Conservation (phyloP, 2,113 vertebrate genomes). For the Oryzias woworae region DNA sequence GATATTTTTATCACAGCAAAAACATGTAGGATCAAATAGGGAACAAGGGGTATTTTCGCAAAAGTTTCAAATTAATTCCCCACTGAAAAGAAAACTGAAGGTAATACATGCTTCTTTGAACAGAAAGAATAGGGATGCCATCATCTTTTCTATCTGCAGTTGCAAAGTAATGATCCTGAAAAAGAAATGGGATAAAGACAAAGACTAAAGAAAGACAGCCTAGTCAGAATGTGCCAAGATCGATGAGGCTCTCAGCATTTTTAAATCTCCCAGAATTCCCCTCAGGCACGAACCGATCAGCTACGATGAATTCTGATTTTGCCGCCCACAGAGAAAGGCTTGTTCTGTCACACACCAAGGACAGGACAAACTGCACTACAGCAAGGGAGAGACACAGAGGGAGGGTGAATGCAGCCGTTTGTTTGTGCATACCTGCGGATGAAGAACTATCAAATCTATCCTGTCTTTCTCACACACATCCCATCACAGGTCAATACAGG, state of each 20-base stretch:
- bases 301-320: constrained; percentile 65
- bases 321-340: constrained; percentile 45
- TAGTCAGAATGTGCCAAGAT: constrained; percentile 63
- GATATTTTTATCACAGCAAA: constrained; percentile 18
- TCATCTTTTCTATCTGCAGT: constrained; percentile 63
- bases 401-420: constrained; percentile 2
- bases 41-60: constrained; percentile 31
- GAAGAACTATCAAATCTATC: constrained; percentile 24
- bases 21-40: constrained; percentile 36
- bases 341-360: constrained; percentile 65
- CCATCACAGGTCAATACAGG: constrained; percentile 32
- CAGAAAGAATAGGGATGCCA: constrained; percentile 51
- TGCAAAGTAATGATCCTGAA: constrained; percentile 53
- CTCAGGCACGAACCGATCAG: constrained; percentile 52
- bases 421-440: constrained; percentile 17
- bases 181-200: constrained; percentile 67
- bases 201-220: constrained; percentile 64
- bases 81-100: constrained; percentile 48
- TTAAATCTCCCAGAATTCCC: constrained; percentile 68
- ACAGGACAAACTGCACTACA: constrained; percentile 51
- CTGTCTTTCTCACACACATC: background rate
- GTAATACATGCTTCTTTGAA: constrained; percentile 63
- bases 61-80: constrained; percentile 38
- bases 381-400: constrained; percentile 14
- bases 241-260: constrained; percentile 72